These are phyloP conservation scores for Nephrocerus scutellatus DNA, from an alignment of 2,888 invertebrate genomes.

Conservation along the genomic window DNA sequence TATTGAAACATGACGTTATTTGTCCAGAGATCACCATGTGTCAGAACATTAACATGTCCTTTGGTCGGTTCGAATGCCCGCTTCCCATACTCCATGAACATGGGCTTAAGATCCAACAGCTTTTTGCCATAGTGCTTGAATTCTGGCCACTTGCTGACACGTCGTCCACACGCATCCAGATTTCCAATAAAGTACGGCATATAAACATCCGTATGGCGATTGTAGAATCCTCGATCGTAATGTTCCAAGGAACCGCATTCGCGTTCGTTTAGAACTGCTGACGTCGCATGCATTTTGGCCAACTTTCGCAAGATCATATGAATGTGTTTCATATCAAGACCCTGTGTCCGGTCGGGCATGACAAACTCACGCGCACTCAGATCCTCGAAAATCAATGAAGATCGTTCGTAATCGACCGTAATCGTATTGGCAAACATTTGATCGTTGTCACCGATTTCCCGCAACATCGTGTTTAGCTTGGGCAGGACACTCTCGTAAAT, in stretches of 20 bases:
- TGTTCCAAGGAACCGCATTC: slow-evolving; percentile 28
- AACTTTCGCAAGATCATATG: slow-evolving; percentile 44
- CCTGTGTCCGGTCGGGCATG: slow-evolving; percentile 38
- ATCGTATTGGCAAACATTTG: slow-evolving; percentile 36
- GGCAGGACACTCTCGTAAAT: slow-evolving; percentile 43
- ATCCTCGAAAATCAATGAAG: slow-evolving; percentile 43
- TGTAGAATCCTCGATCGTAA: slow-evolving; percentile 43
- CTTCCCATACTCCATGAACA: slow-evolving; percentile 40
- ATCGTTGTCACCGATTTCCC: slow-evolving; percentile 31
- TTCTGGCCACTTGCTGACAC: slow-evolving; percentile 31
- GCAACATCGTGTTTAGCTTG: slow-evolving; percentile 31
- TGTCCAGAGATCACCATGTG: slow-evolving; percentile 45
- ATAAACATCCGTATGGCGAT: slow-evolving; percentile 39
- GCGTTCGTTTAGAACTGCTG: slow-evolving; percentile 47
- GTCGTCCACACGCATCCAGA: slow-evolving; percentile 35
- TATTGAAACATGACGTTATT: slow-evolving; percentile 47
- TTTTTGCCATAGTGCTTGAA: slow-evolving; percentile 33
- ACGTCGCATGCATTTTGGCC: slow-evolving; percentile 51
- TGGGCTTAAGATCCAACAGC: slow-evolving; percentile 31
- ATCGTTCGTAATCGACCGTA: slow-evolving; percentile 34
- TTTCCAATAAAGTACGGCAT: slow-evolving; percentile 38
- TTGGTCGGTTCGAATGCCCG: slow-evolving; percentile 32
- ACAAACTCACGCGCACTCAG: slow-evolving; percentile 30
- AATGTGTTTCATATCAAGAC: slow-evolving; percentile 47
- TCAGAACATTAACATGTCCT: slow-evolving; percentile 38